A percentile compares a stretch with the other conserved stretches of the same genome.
Conservation (phyloP, 2,113 vertebrate genomes). For the Romanogobio albipinnatus region DNA sequence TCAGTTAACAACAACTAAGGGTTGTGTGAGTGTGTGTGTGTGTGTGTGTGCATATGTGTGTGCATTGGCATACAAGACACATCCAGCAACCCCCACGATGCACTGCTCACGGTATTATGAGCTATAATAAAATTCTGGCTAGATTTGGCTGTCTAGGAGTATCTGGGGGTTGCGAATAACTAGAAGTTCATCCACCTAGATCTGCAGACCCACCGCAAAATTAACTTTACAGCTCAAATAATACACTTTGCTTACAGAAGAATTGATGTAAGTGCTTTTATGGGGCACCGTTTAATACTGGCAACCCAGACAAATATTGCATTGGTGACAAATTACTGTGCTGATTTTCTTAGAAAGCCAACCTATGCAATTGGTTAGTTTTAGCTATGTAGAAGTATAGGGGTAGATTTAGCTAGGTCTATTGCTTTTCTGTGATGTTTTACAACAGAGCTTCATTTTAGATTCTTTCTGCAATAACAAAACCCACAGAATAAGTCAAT, state of each 20-base stretch:
- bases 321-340: neutral
- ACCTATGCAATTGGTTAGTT: neutral
- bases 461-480: neutral
- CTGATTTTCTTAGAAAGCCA: neutral
- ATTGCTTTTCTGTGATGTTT: neutral
- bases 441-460: neutral
- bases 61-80: slow-evolving; percentile 15
- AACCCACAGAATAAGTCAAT: neutral
- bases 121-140: slow-evolving; percentile 23
- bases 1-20: slow-evolving; percentile 17
- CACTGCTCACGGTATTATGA: slow-evolving; percentile 1
- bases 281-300: slow-evolving; percentile 8
- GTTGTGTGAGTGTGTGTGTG: no score
- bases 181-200: neutral
- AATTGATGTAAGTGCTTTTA: neutral
- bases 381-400: neutral
- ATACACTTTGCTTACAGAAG: neutral
- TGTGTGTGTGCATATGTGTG: neutral
- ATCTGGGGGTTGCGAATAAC: neutral
- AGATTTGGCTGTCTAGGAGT: neutral
- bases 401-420: neutral
- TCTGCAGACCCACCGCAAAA: neutral
- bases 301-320: neutral
- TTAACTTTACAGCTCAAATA: neutral
- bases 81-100: neutral